Conservation (phyloP, 1,140 invertebrate species). For the Pseudomyrmex flavicornis region DNA sequence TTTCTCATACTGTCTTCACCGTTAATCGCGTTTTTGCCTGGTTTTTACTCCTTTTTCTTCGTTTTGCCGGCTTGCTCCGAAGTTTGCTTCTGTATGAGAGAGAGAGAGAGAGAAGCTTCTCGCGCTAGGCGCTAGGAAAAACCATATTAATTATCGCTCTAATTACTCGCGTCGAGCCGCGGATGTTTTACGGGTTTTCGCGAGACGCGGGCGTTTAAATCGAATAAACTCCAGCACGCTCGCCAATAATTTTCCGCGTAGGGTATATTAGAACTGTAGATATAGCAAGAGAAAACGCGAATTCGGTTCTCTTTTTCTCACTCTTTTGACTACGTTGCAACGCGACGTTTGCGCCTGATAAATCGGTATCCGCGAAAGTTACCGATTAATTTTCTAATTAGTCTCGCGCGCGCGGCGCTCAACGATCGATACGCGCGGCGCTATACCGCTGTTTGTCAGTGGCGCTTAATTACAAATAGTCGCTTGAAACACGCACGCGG, state of each 20-base stretch:
- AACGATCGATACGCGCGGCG: constrained; percentile 11
- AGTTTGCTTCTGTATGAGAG: constrained; percentile 18
- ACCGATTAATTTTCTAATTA: constrained; percentile 74
- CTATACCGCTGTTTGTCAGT: constrained; percentile 44
- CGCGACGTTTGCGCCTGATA: constrained; percentile 50
- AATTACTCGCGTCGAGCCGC: constrained; percentile 59
- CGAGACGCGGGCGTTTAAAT: constrained; percentile 51
- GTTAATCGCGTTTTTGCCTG: neutral
- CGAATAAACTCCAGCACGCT: constrained; percentile 46
- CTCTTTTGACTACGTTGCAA: neutral
- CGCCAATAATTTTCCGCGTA: constrained; percentile 66
- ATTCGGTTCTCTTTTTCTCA: neutral
- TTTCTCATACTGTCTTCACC: constrained; percentile 1
- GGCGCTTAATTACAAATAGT: constrained; percentile 51
- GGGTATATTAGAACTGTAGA: constrained; percentile 35
- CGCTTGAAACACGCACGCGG: constrained; percentile 13
- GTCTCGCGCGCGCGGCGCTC: constrained; percentile 43
- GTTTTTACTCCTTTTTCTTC: neutral
- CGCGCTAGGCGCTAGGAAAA: constrained; percentile 50
- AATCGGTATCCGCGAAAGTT: constrained; percentile 60
- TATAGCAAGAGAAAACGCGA: constrained; percentile 10
- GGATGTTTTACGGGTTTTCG: constrained; percentile 58
- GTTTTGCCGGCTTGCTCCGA: neutral
- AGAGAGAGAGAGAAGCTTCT: neutral
- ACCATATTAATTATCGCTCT: constrained; percentile 68